Conservation (phyloP, 1,140 invertebrate species). For the Drosophila micromelanica region DNA sequence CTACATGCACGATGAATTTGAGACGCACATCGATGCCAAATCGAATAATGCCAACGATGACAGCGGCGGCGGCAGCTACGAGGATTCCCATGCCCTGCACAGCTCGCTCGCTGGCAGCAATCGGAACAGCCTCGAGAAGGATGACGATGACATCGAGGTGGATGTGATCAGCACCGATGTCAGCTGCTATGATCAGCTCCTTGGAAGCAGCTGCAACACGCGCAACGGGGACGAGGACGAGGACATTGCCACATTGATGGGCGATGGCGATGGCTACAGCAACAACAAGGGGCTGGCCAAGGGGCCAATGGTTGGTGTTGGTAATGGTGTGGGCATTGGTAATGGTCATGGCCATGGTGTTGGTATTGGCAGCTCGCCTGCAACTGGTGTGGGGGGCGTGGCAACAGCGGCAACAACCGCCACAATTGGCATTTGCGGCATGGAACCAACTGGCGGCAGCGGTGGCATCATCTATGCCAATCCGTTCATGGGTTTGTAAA, state of each 20-base stretch:
- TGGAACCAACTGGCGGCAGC: constrained; percentile 23
- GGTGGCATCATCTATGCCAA: constrained; percentile 84
- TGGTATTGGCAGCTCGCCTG: constrained; percentile 45
- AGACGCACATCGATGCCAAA: constrained; percentile 83
- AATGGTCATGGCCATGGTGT: constrained; percentile 32
- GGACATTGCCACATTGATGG: constrained; percentile 73
- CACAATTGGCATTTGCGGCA: constrained; percentile 20
- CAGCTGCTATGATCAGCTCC: constrained; percentile 79
- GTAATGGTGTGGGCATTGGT: constrained; percentile 1
- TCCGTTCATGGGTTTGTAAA: constrained; percentile 84
- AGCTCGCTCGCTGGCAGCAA: constrained; percentile 76
- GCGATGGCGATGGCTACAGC: constrained; percentile 51
- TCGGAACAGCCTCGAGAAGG: constrained; percentile 81
- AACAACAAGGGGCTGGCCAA: constrained; percentile 51
- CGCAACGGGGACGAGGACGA: constrained; percentile 77
- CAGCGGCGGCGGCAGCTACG: constrained; percentile 82
- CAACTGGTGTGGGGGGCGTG: constrained; percentile 40
- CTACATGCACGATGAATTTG: constrained; percentile 86
- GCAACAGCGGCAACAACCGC: constrained; percentile 13
- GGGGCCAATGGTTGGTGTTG: constrained; percentile 9
- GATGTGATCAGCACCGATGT: constrained; percentile 84
- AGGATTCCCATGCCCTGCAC: constrained; percentile 80
- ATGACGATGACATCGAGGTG: constrained; percentile 82
- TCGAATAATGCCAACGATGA: constrained; percentile 83
- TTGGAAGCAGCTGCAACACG: constrained; percentile 81